Evolutionary conservation across 2,113 vertebrate genomes (phyloP).

Genomic region (Vimba vimba): DNA sequence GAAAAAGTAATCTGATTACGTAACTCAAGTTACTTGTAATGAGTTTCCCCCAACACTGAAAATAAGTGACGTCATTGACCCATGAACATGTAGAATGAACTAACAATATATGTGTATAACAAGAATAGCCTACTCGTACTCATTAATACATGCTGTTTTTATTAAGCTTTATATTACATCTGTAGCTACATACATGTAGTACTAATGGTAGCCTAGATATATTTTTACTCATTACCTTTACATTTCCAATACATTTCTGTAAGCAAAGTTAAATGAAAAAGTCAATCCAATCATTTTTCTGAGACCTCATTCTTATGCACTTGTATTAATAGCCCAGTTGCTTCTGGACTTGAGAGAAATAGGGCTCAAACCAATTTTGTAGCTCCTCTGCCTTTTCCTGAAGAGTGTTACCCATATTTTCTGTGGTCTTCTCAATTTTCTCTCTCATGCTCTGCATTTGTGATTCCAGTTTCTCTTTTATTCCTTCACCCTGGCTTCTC

Average conservation of each 20-base stretch:
- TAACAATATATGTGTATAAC: too few relatives aligned
- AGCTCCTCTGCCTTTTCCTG: constrained; percentile 63
- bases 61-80: not conserved
- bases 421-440: constrained; percentile 50
- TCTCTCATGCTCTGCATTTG: constrained; percentile 61
- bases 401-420: constrained; percentile 58
- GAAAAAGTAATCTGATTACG: too few relatives aligned
- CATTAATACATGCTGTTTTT: not conserved
- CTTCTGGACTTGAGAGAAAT: constrained; percentile 38
- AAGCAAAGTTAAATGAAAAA: not conserved
- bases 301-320: not conserved
- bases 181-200: constrained; percentile 9
- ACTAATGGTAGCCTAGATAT: not conserved
- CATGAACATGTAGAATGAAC: not conserved
- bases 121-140: not conserved
- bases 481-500: constrained; percentile 60
- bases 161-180: constrained; percentile 5
- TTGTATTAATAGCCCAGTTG: constrained; percentile 37
- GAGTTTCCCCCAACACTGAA: not conserved
- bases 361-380: constrained; percentile 67
- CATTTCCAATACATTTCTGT: not conserved
- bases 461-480: constrained; percentile 58
- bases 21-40: too few relatives aligned
- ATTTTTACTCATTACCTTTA: not conserved
- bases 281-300: not conserved